Evolutionary conservation across 2,113 vertebrate genomes (phyloP).

Genomic region (Sapayoa aenigma): DNA sequence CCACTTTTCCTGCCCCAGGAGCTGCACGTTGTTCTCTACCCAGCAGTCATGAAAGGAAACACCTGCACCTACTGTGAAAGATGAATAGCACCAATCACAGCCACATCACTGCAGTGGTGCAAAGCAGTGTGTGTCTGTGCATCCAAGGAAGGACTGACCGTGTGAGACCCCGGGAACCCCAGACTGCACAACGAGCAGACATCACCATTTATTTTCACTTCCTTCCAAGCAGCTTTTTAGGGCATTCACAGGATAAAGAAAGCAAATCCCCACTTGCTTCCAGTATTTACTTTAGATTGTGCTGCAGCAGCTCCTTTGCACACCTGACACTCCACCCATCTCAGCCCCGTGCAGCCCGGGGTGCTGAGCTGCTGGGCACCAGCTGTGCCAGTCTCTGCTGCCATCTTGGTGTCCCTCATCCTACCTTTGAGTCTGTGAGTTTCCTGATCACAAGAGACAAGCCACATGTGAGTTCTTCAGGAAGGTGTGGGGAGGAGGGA

Average conservation of each 20-base stretch:
- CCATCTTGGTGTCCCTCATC: accelerated
- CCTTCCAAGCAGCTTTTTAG: not conserved
- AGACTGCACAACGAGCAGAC: accelerated
- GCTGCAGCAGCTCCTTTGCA: not conserved
- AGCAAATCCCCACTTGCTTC: not conserved
- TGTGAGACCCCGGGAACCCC: not conserved
- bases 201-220: not conserved
- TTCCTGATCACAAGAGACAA: accelerated
- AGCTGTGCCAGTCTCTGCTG: not conserved
- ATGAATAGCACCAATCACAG: accelerated
- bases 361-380: not conserved
- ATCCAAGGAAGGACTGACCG: not conserved
- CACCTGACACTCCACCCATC: accelerated
- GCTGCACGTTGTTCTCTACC: not conserved
- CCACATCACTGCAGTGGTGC: accelerated
- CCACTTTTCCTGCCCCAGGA: not conserved
- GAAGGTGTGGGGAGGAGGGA: accelerated
- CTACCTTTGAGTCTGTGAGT: accelerated
- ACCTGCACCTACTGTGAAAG: accelerated
- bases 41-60: accelerated
- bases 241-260: too few species aligned
- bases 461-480: accelerated
- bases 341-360: accelerated
- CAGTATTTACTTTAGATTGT: not conserved
- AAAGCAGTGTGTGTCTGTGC: accelerated